Evolutionary conservation across 2,797 vertebrate species (phyloP).

Genomic region (Hoplostethus atlanticus): DNA sequence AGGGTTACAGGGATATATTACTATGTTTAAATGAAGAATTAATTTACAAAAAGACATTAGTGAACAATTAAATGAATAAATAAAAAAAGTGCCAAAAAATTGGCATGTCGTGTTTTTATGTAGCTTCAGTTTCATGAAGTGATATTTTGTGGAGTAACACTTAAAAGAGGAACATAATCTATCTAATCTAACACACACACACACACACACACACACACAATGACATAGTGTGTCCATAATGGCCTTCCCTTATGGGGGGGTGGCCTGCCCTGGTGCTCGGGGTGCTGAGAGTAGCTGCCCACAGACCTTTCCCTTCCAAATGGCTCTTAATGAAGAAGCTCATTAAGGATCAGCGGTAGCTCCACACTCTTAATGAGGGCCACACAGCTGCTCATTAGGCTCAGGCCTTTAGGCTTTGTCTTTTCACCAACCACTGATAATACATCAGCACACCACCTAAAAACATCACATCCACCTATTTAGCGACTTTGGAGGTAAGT

Average conservation of each 20-base stretch:
- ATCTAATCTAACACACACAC: background rate
- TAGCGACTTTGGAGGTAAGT: slow-evolving; percentile 15
- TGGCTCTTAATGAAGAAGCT: slow-evolving; percentile 72
- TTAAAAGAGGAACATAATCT: background rate
- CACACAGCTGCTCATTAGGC: slow-evolving; percentile 73
- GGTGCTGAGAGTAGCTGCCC: slow-evolving; percentile 32
- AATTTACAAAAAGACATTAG: too few relatives aligned
- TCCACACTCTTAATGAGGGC: slow-evolving; percentile 66
- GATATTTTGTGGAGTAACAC: background rate
- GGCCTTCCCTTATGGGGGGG: slow-evolving; percentile 23
- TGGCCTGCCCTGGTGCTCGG: slow-evolving; percentile 36
- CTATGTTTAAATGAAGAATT: too few relatives aligned
- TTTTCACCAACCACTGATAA: slow-evolving; percentile 45
- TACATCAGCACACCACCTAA: slow-evolving; percentile 39
- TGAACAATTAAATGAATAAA: too few relatives aligned
- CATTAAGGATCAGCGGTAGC: slow-evolving; percentile 70
- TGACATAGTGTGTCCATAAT: slow-evolving; percentile 33
- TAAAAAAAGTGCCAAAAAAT: too few relatives aligned
- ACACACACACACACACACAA: slow-evolving; percentile 10
- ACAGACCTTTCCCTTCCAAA: slow-evolving; percentile 54
- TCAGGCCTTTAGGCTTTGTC: slow-evolving; percentile 64
- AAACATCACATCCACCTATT: slow-evolving; percentile 41
- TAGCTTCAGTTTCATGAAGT: too few relatives aligned
- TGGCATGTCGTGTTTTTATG: too few relatives aligned
- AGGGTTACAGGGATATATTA: too few relatives aligned